Percentiles rank a stretch among this genome's conserved stretches.
phyloP scores from a whole-genome alignment of 2,113 vertebrate genomes.

The Halichoerus grypus region DNA sequence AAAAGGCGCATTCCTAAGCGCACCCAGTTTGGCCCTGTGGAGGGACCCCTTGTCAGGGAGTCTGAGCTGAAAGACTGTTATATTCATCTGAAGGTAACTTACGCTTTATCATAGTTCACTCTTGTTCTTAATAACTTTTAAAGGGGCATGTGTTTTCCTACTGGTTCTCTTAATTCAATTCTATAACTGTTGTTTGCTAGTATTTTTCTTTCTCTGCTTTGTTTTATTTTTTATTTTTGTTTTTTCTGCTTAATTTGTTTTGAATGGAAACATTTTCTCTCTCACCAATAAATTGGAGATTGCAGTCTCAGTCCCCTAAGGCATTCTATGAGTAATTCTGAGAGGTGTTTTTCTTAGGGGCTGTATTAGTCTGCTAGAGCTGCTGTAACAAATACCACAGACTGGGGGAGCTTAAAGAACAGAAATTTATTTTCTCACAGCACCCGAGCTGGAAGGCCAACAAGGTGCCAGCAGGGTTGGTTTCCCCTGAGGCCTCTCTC shows the following conservation, averaged over 20 bases:
- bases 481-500: neutral
- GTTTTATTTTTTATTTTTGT: constrained; percentile 14
- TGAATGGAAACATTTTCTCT: neutral
- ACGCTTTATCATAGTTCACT: neutral
- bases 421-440: neutral
- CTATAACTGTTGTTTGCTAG: neutral
- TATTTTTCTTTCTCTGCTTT: constrained; percentile 19
- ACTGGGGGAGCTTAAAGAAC: neutral
- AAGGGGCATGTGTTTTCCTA: neutral
- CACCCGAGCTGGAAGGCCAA: neutral
- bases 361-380: neutral
- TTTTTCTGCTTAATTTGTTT: neutral
- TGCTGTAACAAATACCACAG: neutral
- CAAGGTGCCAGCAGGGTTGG: neutral
- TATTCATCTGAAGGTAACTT: constrained; percentile 94
- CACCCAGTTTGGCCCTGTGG: constrained; percentile 97
- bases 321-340: neutral
- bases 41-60: constrained; percentile 94
- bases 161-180: neutral
- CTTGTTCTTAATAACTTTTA: neutral
- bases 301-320: neutral
- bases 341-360: neutral
- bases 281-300: neutral
- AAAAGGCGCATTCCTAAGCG: constrained; percentile 97
- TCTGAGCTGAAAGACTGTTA: constrained; percentile 93